phyloP scores from a whole-genome alignment of 1,140 invertebrate genomes.

The Pogonomyrmex californicus region DNA sequence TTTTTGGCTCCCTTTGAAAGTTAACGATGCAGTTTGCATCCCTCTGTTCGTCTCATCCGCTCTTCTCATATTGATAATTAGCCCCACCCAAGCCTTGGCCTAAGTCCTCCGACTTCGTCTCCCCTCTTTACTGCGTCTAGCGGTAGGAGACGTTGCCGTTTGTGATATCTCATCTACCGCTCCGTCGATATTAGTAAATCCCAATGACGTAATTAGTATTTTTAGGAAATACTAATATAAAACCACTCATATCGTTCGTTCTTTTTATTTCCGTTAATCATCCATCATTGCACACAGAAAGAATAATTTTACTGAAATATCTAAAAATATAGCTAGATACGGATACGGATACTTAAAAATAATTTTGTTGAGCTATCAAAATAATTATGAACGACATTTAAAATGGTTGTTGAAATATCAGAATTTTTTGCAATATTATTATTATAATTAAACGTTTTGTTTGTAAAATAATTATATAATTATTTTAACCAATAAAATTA shows the following conservation, averaged over 20 bases:
- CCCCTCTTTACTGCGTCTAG: constrained; percentile 44
- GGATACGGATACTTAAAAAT: too few species aligned
- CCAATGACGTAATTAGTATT: not conserved
- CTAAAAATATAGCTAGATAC: too few species aligned
- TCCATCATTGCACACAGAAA: not conserved
- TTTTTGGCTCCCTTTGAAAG: constrained; percentile 65
- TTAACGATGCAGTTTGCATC: constrained; percentile 57
- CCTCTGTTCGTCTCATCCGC: not conserved
- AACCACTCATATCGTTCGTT: too few species aligned
- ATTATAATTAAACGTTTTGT: too few species aligned
- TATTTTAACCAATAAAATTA: too few species aligned
- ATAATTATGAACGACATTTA: too few species aligned
- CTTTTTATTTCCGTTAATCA: not conserved
- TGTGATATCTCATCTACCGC: constrained; percentile 36
- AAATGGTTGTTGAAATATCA: too few species aligned
- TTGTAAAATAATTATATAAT: too few species aligned
- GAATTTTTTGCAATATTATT: too few species aligned
- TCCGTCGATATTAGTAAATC: constrained; percentile 15
- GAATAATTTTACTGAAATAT: too few species aligned
- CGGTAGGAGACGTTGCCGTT: constrained; percentile 52
- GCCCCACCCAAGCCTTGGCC: constrained; percentile 19
- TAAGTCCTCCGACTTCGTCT: constrained; percentile 50
- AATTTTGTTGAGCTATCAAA: too few species aligned
- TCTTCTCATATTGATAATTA: constrained; percentile 70
- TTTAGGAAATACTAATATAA: not conserved